Conservation (phyloP, 2,113 vertebrate genomes). For the Cyprinodon variegatus region DNA sequence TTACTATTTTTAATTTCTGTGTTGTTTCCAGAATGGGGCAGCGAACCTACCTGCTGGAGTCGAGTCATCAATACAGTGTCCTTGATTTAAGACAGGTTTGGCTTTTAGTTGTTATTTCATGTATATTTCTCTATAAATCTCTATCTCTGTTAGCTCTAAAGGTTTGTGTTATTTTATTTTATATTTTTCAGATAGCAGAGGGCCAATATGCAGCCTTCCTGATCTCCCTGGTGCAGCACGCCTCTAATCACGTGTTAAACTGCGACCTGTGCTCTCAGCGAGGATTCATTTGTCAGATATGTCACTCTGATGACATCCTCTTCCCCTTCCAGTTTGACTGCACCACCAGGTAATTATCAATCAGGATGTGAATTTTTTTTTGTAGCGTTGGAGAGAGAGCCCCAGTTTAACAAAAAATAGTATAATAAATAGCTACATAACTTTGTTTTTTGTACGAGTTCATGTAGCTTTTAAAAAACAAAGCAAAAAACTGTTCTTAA, state of each 20-base stretch:
- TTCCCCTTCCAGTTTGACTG: conserved; percentile 95
- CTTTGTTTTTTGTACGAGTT: no score
- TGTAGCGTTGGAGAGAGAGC: no score
- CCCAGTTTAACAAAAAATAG: no score
- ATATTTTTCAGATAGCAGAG: conserved; percentile 83
- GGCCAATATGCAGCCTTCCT: conserved; percentile 83
- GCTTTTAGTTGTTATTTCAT: background rate
- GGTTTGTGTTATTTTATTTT: background rate
- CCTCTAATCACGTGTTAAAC: conserved; percentile 87
- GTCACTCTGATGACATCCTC: conserved; percentile 86
- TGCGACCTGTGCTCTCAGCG: conserved; percentile 94
- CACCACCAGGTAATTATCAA: conserved; percentile 83
- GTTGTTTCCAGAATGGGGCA: conserved; percentile 82
- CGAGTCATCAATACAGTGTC: conserved; percentile 88
- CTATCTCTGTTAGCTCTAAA: background rate
- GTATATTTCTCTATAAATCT: no score
- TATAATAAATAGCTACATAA: no score
- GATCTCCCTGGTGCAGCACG: conserved; percentile 79
- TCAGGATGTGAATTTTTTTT: no score
- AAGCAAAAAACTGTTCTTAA: no score
- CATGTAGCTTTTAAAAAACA: no score
- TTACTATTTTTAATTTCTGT: conserved; percentile 21
- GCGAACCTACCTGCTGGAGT: conserved; percentile 88
- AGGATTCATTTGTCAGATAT: conserved; percentile 96
- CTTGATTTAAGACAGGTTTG: conserved; percentile 90